These are phyloP conservation scores for Phrynocephalus guinanensis DNA, from an alignment of 2,797 vertebrate species.

Conservation along the genomic window DNA sequence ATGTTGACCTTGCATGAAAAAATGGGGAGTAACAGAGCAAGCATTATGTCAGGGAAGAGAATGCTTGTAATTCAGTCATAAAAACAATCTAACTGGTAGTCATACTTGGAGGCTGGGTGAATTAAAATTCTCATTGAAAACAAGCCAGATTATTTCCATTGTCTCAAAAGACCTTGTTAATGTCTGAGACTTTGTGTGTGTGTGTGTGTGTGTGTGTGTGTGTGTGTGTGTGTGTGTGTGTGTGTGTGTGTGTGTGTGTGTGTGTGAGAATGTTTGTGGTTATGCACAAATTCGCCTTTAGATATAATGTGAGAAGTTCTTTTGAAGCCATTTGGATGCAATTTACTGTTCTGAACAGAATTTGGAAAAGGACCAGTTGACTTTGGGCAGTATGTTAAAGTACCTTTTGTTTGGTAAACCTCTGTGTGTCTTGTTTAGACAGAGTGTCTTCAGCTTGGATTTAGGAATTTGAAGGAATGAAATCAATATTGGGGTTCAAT, in stretches of 20 bases:
- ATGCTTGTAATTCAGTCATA: no score
- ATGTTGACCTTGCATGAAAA: no score
- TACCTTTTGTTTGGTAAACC: neutral
- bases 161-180: neutral
- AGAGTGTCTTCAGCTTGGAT: neutral
- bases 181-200: neutral
- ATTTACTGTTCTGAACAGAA: conserved; percentile 10
- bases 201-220: no score
- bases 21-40: no score
- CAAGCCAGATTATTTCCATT: neutral
- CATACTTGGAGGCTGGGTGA: no score
- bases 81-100: no score
- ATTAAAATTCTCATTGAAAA: neutral
- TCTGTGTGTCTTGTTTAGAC: neutral
- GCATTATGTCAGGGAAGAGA: no score
- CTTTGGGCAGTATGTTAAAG: neutral
- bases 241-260: no score
- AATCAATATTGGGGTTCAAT: neutral
- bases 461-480: neutral
- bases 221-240: no score
- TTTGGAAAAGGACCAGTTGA: neutral
- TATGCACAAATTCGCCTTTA: neutral
- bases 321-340: conserved; percentile 15
- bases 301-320: neutral
- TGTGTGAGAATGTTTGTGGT: neutral